Evolutionary conservation across 2,113 vertebrate genomes (phyloP), one percentile per base, ranked within the genome.

Genomic region (Perca fluviatilis): DNA sequence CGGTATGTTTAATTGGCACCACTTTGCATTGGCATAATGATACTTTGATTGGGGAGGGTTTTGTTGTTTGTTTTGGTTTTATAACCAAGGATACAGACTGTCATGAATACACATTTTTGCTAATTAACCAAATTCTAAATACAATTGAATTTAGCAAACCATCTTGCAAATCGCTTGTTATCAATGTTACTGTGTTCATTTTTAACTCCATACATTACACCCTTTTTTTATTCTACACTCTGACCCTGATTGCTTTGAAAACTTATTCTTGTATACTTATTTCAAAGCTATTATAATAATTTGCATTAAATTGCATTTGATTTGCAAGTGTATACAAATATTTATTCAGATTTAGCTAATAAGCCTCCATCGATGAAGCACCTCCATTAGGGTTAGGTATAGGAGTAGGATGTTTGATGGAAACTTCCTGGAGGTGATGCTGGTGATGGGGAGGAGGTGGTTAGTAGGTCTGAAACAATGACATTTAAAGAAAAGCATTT

Each of bases 1-100:
- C 87, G 93, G 97, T 99, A 94, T 94, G 97, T 97, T 86, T 88
- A 77, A 86, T 84, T 83, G 57, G 74, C 64, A 53, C 69, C 21
- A 50, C 76, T 86, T 91, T 92, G 36, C 70, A 90, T 89, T 67
- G 57, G 51, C 75, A 40, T 85, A 74, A 87, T 83, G 74, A 65
- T 57, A 79, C 13, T 86, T 85, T 89, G 57, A 84, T 88, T 82
- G 23, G 10, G 30, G 50, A 47, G 30, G 25, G 30, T 57, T 68
- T 60, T 51, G 30, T 49, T 23, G 51, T 73, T 56, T 18, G 67
- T 62, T 73, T 56, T 18, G 67, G 40, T 85, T 68, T 82, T 54
- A 68, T 88, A 77, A 54, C 50, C 82, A 83, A 76, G 67, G 19
- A 82, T 57, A 53, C 54, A 73, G 23, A 72, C n/a, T 65, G 6